These are phyloP conservation scores for Zaprionus vittiger DNA, from an alignment of 1,140 invertebrate genomes.

Conservation along the genomic window DNA sequence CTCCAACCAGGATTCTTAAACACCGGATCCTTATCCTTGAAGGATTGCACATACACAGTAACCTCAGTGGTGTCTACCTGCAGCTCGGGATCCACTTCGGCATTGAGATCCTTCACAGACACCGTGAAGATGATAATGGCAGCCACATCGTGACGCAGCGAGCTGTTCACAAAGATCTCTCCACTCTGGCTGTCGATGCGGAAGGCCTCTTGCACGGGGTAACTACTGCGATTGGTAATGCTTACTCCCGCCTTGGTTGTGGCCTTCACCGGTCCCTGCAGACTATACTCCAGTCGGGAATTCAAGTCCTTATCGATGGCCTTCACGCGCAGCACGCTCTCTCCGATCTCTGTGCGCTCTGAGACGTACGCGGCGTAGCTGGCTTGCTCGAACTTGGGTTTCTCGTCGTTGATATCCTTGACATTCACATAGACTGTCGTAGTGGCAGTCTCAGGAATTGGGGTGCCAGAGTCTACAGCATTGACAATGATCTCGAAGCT, in stretches of 20 bases:
- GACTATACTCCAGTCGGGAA: conserved; percentile 88
- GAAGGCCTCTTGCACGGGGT: conserved; percentile 89
- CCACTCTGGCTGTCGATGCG: conserved; percentile 89
- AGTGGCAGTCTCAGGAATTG: conserved; percentile 90
- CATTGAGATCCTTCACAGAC: conserved; percentile 90
- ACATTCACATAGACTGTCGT: conserved; percentile 90
- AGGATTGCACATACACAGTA: conserved; percentile 92
- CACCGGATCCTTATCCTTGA: conserved; percentile 91
- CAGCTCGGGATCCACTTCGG: conserved; percentile 87
- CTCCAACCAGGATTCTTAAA: conserved; percentile 90
- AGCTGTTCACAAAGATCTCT: conserved; percentile 89
- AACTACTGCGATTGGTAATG: conserved; percentile 86
- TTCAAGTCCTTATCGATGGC: conserved; percentile 90
- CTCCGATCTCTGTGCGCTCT: conserved; percentile 88
- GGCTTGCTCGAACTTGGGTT: conserved; percentile 89
- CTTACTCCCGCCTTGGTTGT: conserved; percentile 91
- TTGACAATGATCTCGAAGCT: conserved; percentile 90
- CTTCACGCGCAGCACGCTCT: conserved; percentile 87
- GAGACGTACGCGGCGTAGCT: conserved; percentile 89
- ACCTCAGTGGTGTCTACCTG: conserved; percentile 89
- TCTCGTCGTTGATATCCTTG: conserved; percentile 93
- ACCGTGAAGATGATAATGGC: conserved; percentile 92
- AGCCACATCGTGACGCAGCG: conserved; percentile 91
- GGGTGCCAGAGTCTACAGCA: conserved; percentile 89
- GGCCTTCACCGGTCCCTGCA: conserved; percentile 89